Evolutionary conservation across 1,140 invertebrate species (phyloP).

Genomic region (Drosophila ficusphila): DNA sequence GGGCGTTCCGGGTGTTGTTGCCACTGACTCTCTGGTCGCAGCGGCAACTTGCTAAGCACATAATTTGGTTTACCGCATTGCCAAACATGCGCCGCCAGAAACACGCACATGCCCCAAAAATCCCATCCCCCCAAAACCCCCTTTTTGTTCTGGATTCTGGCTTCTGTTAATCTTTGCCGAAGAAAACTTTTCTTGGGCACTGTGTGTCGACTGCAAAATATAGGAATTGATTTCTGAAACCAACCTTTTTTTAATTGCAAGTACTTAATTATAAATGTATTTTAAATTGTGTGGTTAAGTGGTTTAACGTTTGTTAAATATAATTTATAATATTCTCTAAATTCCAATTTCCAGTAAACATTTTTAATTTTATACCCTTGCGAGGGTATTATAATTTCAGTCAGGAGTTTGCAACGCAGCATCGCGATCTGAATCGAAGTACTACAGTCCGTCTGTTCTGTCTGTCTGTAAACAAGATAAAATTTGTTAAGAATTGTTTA

Average conservation of each 20-base stretch:
- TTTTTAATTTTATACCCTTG: no score
- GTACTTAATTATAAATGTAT: no score
- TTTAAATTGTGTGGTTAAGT: no score
- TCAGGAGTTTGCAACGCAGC: no score
- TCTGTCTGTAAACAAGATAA: no score
- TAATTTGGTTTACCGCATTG: conserved; percentile 73
- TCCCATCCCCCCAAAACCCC: neutral
- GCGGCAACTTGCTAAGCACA: conserved; percentile 66
- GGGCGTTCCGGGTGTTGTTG: conserved; percentile 1
- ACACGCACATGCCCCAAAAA: conserved; percentile 35
- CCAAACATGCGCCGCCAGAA: conserved; percentile 60
- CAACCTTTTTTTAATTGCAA: neutral
- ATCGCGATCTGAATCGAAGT: no score
- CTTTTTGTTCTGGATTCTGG: neutral
- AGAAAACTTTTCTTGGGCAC: conserved; percentile 60
- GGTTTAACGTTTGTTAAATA: no score
- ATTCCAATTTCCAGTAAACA: no score
- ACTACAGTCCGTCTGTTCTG: no score
- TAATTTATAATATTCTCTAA: no score
- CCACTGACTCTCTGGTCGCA: conserved; percentile 30
- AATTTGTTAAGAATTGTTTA: no score
- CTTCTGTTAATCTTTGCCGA: conserved; percentile 60
- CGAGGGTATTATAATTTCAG: no score
- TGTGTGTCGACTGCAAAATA: conserved; percentile 1
- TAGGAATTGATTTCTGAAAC: neutral